These are phyloP conservation scores for Australoheros facetus DNA, from an alignment of 2,797 vertebrate genomes.

Conservation along the genomic window DNA sequence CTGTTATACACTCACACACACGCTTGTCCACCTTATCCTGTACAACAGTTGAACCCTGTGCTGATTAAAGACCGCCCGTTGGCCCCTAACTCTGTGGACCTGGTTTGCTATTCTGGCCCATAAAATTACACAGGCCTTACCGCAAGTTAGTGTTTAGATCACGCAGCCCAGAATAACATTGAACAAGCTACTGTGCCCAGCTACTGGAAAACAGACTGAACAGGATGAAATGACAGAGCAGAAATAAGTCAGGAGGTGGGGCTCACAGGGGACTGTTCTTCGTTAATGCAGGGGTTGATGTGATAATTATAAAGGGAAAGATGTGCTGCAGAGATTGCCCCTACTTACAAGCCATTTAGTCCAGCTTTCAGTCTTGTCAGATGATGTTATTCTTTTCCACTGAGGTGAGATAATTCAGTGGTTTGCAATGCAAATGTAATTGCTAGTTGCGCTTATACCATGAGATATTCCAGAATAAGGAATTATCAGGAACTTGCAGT, in stretches of 20 bases:
- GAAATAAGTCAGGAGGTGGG: background rate
- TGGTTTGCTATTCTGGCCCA: slow-evolving; percentile 53
- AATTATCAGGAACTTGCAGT: slow-evolving; percentile 15
- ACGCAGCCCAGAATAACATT: slow-evolving; percentile 48
- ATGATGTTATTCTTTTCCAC: slow-evolving; percentile 26
- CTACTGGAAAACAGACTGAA: slow-evolving; percentile 16
- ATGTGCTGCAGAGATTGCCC: slow-evolving; percentile 12
- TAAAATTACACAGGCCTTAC: slow-evolving; percentile 59
- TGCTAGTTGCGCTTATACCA: slow-evolving; percentile 18
- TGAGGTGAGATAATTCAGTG: slow-evolving; percentile 35
- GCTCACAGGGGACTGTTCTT: slow-evolving; percentile 9
- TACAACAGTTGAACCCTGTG: background rate
- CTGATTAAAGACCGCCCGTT: slow-evolving; percentile 53
- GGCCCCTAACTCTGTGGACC: slow-evolving; percentile 5
- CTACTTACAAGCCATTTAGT: slow-evolving; percentile 19
- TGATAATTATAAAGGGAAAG: slow-evolving; percentile 46
- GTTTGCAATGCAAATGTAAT: slow-evolving; percentile 43
- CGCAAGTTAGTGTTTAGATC: slow-evolving; percentile 52
- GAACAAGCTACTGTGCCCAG: slow-evolving; percentile 36
- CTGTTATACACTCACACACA: slow-evolving; percentile 15
- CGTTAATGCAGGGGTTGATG: slow-evolving; percentile 17
- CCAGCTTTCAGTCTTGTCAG: slow-evolving; percentile 13
- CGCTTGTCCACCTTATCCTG: background rate
- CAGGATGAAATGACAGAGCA: slow-evolving; percentile 45
- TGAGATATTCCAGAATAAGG: slow-evolving; percentile 15